Conservation (phyloP, 2,797 vertebrate genomes). For the Poecilia picta region DNA sequence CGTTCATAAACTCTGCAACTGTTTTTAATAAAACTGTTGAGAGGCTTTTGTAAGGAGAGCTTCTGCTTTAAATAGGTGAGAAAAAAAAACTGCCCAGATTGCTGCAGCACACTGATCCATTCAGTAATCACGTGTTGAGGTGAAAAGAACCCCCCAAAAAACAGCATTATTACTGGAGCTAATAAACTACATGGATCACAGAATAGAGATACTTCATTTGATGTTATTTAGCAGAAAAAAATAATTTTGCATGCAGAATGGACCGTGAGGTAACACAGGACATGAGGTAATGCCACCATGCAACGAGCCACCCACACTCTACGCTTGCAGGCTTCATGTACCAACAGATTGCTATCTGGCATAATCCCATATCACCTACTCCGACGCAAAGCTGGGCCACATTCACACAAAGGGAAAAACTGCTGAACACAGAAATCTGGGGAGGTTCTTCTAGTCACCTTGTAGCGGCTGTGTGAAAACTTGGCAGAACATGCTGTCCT, state of each 20-base stretch:
- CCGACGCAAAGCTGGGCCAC: slow-evolving; percentile 63
- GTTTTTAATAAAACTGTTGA: background rate
- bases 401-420: slow-evolving; percentile 52
- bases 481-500: slow-evolving; percentile 11
- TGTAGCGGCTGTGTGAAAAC: slow-evolving; percentile 15
- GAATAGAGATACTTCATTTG: slow-evolving; percentile 19
- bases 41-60: background rate
- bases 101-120: slow-evolving; percentile 37
- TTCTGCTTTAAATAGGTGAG: background rate
- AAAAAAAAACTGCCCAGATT: background rate
- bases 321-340: slow-evolving; percentile 75
- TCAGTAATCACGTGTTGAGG: slow-evolving; percentile 59
- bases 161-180: slow-evolving; percentile 15
- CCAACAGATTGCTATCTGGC: slow-evolving; percentile 81
- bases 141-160: slow-evolving; percentile 14
- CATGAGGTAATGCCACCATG: slow-evolving; percentile 70
- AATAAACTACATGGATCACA: slow-evolving; percentile 12
- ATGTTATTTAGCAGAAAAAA: slow-evolving; percentile 24
- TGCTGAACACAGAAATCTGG: slow-evolving; percentile 51
- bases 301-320: slow-evolving; percentile 77
- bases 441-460: slow-evolving; percentile 42
- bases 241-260: slow-evolving; percentile 20
- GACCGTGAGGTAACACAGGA: slow-evolving; percentile 55
- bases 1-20: background rate
- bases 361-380: slow-evolving; percentile 71